A percentile compares a stretch with the other conserved stretches of the same genome.
Evolutionary conservation across 2,797 vertebrate genomes (phyloP).

Genomic region (Hydrophis major): DNA sequence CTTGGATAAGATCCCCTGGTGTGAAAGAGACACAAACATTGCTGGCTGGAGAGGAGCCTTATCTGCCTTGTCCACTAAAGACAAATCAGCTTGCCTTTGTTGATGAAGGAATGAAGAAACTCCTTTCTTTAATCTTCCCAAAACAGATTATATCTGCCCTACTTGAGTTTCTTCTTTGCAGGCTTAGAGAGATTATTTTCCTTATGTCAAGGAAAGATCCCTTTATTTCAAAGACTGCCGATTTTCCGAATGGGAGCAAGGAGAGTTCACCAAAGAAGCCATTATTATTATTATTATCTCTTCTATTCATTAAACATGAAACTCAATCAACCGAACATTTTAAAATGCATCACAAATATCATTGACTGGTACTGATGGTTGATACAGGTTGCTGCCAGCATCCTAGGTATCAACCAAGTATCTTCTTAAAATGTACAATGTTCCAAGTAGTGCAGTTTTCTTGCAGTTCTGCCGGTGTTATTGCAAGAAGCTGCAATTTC

Average conservation of each 20-base stretch:
- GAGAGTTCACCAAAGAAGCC: neutral
- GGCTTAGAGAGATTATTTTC: neutral
- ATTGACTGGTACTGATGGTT: too few relatives aligned
- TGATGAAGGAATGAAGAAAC: neutral
- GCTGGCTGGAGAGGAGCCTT: constrained; percentile 5
- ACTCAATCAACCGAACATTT: too few relatives aligned
- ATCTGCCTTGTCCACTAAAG: constrained; percentile 8
- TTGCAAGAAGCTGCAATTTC: too few relatives aligned
- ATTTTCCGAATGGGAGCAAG: constrained; percentile 16
- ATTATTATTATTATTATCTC: too few relatives aligned
- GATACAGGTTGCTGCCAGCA: too few relatives aligned
- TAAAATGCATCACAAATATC: too few relatives aligned
- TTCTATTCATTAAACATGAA: too few relatives aligned
- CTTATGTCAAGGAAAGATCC: rapidly evolving
- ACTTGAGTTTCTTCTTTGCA: neutral
- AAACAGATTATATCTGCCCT: constrained; percentile 6
- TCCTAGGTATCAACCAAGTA: too few relatives aligned
- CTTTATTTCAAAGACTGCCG: neutral
- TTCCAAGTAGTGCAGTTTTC: too few relatives aligned
- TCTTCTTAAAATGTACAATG: too few relatives aligned
- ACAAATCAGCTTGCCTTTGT: neutral
- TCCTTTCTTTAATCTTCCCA: neutral
- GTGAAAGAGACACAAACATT: constrained; percentile 14
- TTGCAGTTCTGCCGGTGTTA: too few relatives aligned
- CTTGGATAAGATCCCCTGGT: neutral